Evolutionary conservation across 1,140 invertebrate species (phyloP).

Genomic region (Bombyx mandarina): DNA sequence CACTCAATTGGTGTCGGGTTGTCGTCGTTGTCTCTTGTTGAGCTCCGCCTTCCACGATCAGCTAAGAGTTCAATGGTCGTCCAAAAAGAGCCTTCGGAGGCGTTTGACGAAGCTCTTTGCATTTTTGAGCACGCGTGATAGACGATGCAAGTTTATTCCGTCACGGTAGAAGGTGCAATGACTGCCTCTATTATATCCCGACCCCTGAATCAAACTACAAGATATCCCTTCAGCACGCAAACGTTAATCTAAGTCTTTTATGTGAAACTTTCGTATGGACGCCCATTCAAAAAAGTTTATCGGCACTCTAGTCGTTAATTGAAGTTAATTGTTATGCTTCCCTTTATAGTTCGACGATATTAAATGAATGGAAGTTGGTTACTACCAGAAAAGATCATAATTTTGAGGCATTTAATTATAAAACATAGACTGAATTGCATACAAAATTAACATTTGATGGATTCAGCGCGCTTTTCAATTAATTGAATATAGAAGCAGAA

Average conservation of each 20-base stretch:
- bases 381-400: no score
- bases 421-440: no score
- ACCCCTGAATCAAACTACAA: conserved; percentile 23
- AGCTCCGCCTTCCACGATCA: conserved; percentile 47
- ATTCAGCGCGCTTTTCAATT: background rate
- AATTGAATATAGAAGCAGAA: background rate
- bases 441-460: no score
- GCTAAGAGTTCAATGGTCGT: conserved; percentile 66
- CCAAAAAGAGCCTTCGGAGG: conserved; percentile 64
- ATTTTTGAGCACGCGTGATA: conserved; percentile 20
- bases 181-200: conserved; percentile 46
- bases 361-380: no score
- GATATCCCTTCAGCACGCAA: conserved; percentile 54
- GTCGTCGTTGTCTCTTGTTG: conserved; percentile 45
- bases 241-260: conserved; percentile 45
- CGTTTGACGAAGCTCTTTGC: conserved; percentile 52
- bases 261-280: conserved; percentile 24
- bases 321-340: no score
- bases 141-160: conserved; percentile 38
- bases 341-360: no score
- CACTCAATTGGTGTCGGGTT: conserved; percentile 15
- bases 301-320: conserved; percentile 16
- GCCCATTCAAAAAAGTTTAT: conserved; percentile 26
- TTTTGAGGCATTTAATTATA: no score
- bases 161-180: conserved; percentile 58